Percentiles rank a stretch among this genome's conserved stretches.
Conservation (phyloP, 2,113 vertebrate species). For the Bujurquina vittata region DNA sequence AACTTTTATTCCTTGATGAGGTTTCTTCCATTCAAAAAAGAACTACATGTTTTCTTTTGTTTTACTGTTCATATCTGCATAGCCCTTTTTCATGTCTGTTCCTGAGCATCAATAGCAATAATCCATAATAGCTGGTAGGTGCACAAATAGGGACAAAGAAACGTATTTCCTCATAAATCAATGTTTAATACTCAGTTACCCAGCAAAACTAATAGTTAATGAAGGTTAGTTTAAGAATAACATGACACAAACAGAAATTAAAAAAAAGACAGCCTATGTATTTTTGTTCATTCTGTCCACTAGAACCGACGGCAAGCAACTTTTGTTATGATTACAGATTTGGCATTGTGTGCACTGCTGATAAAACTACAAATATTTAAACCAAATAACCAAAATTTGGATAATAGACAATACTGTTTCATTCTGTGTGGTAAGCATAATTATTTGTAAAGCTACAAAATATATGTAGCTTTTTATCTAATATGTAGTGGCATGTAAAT, state of each 20-base stretch:
- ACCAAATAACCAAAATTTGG: not conserved
- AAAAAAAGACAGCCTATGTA: no score
- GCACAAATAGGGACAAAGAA: not conserved
- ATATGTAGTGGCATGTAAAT: conserved; percentile 46
- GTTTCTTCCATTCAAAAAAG: not conserved
- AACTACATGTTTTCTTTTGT: not conserved
- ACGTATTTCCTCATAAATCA: not conserved
- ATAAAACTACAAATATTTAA: conserved; percentile 2
- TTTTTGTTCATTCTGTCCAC: not conserved
- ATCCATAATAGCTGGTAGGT: not conserved
- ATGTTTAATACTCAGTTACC: not conserved
- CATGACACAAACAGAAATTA: not conserved
- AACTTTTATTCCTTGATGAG: conserved; percentile 3
- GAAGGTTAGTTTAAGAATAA: conserved; percentile 9
- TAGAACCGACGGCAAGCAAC: not conserved
- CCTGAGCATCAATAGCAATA: not conserved
- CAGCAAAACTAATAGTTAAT: conserved; percentile 3
- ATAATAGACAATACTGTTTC: not conserved
- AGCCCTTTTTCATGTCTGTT: conserved; percentile 46
- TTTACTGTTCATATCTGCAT: not conserved
- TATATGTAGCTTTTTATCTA: conserved; percentile 27
- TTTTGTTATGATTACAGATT: not conserved
- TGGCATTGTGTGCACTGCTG: not conserved
- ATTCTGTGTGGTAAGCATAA: not conserved
- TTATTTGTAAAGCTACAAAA: conserved; percentile 13